A percentile compares a stretch with the other conserved stretches of the same genome.
These are phyloP conservation scores for Ellobius talpinus DNA, from an alignment of 2,113 vertebrate genomes.

Conservation along the genomic window DNA sequence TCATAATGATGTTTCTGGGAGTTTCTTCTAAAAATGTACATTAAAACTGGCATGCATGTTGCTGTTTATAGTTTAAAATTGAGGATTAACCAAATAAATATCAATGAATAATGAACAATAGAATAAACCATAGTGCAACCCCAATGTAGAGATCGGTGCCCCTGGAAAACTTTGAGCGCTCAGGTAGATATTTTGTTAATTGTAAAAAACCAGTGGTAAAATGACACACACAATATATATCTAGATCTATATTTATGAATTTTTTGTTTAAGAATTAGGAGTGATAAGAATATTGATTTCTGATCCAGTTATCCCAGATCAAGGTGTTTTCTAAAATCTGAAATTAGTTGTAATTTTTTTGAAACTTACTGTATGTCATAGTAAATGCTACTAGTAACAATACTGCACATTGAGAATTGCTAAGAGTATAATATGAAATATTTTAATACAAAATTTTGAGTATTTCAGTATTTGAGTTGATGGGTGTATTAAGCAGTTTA, in stretches of 20 bases:
- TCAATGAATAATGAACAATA: neutral
- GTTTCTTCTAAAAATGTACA: constrained; percentile 41
- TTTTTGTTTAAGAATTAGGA: neutral
- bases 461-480: neutral
- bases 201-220: neutral
- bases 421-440: neutral
- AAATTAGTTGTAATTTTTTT: neutral
- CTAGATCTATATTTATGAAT: neutral
- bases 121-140: neutral
- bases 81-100: neutral
- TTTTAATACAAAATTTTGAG: neutral
- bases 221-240: neutral
- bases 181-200: neutral
- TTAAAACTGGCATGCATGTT: neutral
- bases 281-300: neutral
- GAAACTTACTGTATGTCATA: neutral
- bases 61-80: neutral
- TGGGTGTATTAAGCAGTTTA: neutral
- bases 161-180: neutral
- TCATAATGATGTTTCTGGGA: constrained; percentile 24
- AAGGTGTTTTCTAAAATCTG: neutral
- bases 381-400: neutral
- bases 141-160: neutral
- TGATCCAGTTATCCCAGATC: neutral
- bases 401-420: neutral